These are phyloP conservation scores for Polydesmus complanatus DNA, from an alignment of 2,888 invertebrate genomes.

Conservation along the genomic window DNA sequence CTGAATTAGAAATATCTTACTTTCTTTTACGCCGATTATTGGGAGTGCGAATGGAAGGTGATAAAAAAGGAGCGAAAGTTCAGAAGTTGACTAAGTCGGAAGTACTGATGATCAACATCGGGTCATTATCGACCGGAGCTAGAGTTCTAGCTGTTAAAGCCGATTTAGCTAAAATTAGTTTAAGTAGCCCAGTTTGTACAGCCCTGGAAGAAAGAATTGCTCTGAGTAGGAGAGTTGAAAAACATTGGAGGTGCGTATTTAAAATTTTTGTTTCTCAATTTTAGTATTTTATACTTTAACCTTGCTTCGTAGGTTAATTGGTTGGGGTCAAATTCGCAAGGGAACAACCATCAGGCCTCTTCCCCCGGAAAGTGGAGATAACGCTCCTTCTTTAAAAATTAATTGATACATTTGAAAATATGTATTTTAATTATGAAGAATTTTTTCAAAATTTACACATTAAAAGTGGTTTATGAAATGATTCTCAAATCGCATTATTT, in stretches of 20 bases:
- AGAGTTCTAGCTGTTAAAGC: slow-evolving; percentile 85
- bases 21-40: slow-evolving; percentile 86
- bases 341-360: slow-evolving; percentile 85
- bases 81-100: slow-evolving; percentile 82
- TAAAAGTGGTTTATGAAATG: neutral
- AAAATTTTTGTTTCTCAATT: slow-evolving; percentile 5
- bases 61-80: slow-evolving; percentile 95
- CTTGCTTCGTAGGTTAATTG: slow-evolving; percentile 66
- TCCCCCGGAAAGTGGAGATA: slow-evolving; percentile 2
- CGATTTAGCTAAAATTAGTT: slow-evolving; percentile 91
- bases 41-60: slow-evolving; percentile 96
- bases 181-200: slow-evolving; percentile 96
- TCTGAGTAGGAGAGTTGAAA: slow-evolving; percentile 94
- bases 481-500: too few relatives aligned
- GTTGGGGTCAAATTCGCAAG: slow-evolving; percentile 98
- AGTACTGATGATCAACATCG: slow-evolving; percentile 93
- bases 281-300: neutral
- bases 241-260: slow-evolving; percentile 82
- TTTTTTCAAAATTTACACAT: neutral
- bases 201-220: slow-evolving; percentile 98
- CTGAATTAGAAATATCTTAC: slow-evolving; percentile 95
- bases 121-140: slow-evolving; percentile 95
- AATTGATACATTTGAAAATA: neutral
- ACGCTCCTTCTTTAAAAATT: neutral
- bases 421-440: neutral